A percentile compares a stretch with the other conserved stretches of the same genome.
Evolutionary conservation across 2,113 vertebrate species (phyloP).

Genomic region (Fulmarus glacialis): DNA sequence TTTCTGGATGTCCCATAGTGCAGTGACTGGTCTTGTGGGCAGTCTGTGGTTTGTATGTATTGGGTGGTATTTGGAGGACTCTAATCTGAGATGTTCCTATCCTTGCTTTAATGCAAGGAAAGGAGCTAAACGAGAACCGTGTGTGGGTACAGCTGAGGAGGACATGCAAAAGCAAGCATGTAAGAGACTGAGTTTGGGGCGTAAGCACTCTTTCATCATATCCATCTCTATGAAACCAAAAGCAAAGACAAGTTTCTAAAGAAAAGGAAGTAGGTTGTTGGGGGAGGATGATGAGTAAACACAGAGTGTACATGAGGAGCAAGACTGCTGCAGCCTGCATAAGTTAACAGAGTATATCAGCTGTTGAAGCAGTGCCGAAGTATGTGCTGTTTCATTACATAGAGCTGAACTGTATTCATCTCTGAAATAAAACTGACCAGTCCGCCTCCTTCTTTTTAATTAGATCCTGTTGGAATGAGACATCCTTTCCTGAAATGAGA

Average conservation of each 20-base stretch:
- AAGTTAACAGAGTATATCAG: not conserved
- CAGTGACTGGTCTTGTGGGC: not conserved
- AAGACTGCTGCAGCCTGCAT: not conserved
- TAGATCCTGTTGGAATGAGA: not conserved
- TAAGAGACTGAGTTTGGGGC: not conserved
- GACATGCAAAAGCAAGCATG: not conserved
- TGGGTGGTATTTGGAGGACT: not conserved
- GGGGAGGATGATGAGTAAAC: conserved; percentile 12
- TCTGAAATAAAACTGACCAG: not conserved
- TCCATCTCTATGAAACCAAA: not conserved
- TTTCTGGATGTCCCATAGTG: not conserved
- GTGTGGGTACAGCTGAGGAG: not conserved
- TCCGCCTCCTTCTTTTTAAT: not conserved
- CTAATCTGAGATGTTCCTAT: not conserved
- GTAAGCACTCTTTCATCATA: not conserved
- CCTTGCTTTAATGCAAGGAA: not conserved
- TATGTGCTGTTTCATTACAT: not conserved
- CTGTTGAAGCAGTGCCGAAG: not conserved
- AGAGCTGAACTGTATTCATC: not conserved
- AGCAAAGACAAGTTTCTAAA: not conserved
- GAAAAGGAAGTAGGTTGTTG: not conserved
- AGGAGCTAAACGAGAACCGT: not conserved
- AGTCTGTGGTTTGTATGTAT: not conserved
- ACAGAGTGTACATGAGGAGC: not conserved
- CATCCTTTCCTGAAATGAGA: not conserved